Percentiles rank a stretch among this genome's conserved stretches.
Evolutionary conservation across 2,888 invertebrate genomes (phyloP).

Genomic region (Nebria salina): DNA sequence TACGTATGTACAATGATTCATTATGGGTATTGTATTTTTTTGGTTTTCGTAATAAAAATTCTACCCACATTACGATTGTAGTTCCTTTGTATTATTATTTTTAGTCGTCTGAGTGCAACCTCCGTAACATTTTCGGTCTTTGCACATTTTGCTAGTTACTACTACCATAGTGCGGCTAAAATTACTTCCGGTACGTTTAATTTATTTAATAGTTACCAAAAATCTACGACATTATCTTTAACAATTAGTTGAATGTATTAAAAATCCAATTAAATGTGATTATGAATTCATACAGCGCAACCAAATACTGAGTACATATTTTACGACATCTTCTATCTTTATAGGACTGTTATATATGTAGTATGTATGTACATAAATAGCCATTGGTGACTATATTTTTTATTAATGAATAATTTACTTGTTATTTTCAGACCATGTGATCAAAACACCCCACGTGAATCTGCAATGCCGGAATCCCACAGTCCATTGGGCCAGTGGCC

Average conservation of each 20-base stretch:
- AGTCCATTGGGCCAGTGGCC: conserved; percentile 73
- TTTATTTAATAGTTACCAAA: neutral
- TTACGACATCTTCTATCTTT: neutral
- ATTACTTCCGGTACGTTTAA: conserved; percentile 23
- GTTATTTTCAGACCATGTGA: conserved; percentile 65
- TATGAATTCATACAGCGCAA: neutral
- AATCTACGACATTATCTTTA: neutral
- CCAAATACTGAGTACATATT: neutral
- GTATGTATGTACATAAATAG: too few species aligned
- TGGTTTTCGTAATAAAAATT: conserved; percentile 17
- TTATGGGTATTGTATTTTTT: neutral
- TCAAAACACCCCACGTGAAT: conserved; percentile 59
- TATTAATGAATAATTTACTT: conserved; percentile 17
- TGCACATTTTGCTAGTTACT: conserved; percentile 6
- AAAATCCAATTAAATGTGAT: neutral
- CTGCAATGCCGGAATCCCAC: conserved; percentile 62
- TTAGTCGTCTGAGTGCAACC: conserved; percentile 33
- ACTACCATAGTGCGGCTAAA: neutral
- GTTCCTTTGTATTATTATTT: conserved; percentile 40
- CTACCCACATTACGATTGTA: conserved; percentile 21
- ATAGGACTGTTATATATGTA: neutral
- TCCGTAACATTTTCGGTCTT: conserved; percentile 35
- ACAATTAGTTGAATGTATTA: neutral
- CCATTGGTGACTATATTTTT: too few species aligned
- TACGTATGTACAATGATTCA: too few species aligned